Evolutionary conservation across 2,113 vertebrate genomes (phyloP), one percentile per base, ranked within the genome.

Genomic region (Atrichornis clamosus): DNA sequence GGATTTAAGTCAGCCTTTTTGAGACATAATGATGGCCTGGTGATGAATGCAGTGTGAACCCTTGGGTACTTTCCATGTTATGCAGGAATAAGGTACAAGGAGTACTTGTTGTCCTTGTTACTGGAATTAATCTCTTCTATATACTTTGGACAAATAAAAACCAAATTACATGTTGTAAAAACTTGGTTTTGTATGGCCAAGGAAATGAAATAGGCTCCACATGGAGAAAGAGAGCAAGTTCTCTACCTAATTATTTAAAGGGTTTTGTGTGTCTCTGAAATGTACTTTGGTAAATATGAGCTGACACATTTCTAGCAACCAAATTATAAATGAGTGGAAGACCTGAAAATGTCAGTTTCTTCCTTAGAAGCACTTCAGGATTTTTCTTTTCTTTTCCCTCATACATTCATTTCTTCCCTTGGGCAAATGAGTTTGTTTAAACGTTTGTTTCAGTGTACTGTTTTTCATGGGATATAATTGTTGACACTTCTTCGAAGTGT

Each of bases 281-380:
- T 49, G 58, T 42, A 64, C 37, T 16, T 81, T 78, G 58, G 87
- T 89, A 78, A 96, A 93, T 93, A 60, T 11, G 37, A 96, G n/a
- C 50, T 91, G 94, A 92, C 89, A 41, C 6, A 10, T 84, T 95
- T 96, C 83, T 88, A 93, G 87, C 65, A 95, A 90, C 53, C 87
- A 95, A 94, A 96, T 93, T 95, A 95, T 95, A 94, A 92, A 97
- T 95, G 89, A 95, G 39, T 80, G 49, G 89, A 84, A 96, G 95
- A 93, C 96, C 95, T 89, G 68, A 94, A 97, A 97, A 95, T 77
- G 95, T 96, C 95, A 95, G 35, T 77, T 91, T 96, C 64, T 84
- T 95, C 53, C 44, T 95, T 84, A 84, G 76, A 65, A 96, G 44
- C 73, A 80, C 76, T 95, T 93, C 28, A 89, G 46, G 28, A 65